Evolutionary conservation across 2,888 invertebrate genomes (phyloP).

Genomic region (Hetaerina titia): DNA sequence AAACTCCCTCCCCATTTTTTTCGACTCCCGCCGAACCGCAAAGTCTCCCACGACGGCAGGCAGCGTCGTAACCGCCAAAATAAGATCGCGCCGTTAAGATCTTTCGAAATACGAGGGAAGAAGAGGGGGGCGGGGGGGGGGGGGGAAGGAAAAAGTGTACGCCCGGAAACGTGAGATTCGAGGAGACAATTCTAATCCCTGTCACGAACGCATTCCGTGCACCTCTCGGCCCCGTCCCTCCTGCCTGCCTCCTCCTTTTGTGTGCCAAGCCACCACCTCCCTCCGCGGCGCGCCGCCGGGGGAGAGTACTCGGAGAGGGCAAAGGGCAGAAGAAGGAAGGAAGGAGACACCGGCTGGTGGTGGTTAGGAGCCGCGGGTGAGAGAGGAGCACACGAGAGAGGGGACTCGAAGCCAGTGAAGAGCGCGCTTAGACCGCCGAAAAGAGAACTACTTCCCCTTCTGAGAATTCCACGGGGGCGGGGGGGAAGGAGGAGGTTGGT

Average conservation of each 20-base stretch:
- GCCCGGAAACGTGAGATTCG: constrained; percentile 38
- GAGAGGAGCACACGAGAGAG: background rate
- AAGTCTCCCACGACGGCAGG: constrained; percentile 4
- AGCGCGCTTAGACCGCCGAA: background rate
- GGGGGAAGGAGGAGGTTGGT: background rate
- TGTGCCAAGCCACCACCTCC: background rate
- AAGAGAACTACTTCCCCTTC: background rate
- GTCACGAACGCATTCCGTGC: constrained; percentile 48
- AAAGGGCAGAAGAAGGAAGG: background rate
- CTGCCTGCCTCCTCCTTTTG: background rate
- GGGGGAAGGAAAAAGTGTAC: background rate
- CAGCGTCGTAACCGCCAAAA: constrained; percentile 5
- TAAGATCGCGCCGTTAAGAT: constrained; percentile 39
- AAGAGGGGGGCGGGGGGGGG: background rate
- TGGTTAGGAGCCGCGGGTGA: background rate
- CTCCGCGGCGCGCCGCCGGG: background rate
- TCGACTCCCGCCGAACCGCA: constrained; percentile 15
- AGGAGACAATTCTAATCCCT: constrained; percentile 54
- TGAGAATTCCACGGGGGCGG: background rate
- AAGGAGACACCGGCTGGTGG: background rate
- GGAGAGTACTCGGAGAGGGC: constrained; percentile 6
- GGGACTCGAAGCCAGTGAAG: background rate
- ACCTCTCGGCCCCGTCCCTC: background rate
- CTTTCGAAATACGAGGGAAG: background rate
- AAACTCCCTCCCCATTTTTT: background rate